Conservation (phyloP, 2,797 vertebrate species). For the Urocyon cinereoargenteus region DNA sequence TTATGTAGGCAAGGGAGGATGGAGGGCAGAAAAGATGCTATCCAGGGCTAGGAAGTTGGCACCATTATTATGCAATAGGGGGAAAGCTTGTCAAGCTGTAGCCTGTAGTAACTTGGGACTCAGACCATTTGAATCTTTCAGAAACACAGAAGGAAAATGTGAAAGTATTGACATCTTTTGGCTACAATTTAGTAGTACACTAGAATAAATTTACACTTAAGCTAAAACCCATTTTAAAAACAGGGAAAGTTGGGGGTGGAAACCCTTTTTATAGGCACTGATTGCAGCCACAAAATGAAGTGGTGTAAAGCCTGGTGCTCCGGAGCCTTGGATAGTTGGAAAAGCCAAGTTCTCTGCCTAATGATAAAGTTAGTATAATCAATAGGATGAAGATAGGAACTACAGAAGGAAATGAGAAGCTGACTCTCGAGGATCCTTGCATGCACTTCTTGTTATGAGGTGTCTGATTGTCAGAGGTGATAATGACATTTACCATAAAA, state of each 20-base stretch:
- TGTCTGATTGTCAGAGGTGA: not conserved
- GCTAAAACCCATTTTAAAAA: not conserved
- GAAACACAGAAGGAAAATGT: not conserved
- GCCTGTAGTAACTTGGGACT: not conserved
- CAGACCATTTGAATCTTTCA: not conserved
- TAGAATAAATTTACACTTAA: not conserved
- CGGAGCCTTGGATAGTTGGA: not conserved
- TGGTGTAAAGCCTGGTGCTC: not conserved
- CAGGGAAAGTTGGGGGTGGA: not conserved
- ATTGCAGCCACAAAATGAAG: not conserved
- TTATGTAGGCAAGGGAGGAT: not conserved
- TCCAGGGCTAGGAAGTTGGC: not conserved
- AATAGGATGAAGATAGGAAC: not conserved
- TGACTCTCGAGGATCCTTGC: not conserved
- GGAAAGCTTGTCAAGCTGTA: constrained; percentile 14
- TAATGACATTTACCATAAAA: not conserved
- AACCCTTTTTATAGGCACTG: not conserved
- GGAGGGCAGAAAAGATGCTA: not conserved
- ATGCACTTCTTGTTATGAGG: not conserved
- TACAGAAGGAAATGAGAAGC: not conserved
- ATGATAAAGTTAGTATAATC: not conserved
- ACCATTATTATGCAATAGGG: not conserved
- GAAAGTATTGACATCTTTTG: not conserved
- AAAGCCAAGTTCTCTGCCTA: not conserved
- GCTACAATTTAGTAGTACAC: not conserved